Conservation (phyloP, 2,113 vertebrate genomes). For the Eupsittula cactorum region DNA sequence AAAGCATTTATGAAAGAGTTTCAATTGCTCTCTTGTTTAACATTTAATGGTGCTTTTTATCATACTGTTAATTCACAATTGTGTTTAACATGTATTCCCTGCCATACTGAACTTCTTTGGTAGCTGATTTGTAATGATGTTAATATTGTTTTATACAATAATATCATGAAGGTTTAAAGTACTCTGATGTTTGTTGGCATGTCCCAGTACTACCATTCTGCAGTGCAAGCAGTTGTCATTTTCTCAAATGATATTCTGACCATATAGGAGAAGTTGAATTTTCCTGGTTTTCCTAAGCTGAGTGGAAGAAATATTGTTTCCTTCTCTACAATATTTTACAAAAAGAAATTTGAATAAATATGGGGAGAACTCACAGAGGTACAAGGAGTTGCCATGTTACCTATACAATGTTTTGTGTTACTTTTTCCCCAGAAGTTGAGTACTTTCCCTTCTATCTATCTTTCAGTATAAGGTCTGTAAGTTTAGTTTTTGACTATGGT, state of each 20-base stretch:
- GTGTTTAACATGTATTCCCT: neutral
- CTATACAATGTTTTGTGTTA: neutral
- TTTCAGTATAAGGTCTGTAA: neutral
- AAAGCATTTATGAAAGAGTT: neutral
- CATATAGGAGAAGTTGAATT: neutral
- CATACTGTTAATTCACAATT: neutral
- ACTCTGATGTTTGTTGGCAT: neutral
- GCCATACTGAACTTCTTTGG: neutral
- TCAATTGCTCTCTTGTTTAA: neutral
- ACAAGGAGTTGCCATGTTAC: neutral
- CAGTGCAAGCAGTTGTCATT: neutral
- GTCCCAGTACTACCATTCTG: neutral
- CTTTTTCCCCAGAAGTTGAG: neutral
- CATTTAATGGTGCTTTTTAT: neutral
- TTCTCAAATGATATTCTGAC: neutral
- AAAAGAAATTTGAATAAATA: neutral
- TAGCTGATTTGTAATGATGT: neutral
- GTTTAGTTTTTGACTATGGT: neutral
- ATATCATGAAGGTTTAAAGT: neutral
- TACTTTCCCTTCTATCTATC: neutral
- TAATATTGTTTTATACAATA: neutral
- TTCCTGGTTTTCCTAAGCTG: neutral
- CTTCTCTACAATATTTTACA: neutral
- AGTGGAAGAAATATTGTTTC: neutral
- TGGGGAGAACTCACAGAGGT: neutral